These are phyloP conservation scores for Catalaphyllia jardinei DNA, from an alignment of 64 coral and sea anemone species.

Conservation along the genomic window DNA sequence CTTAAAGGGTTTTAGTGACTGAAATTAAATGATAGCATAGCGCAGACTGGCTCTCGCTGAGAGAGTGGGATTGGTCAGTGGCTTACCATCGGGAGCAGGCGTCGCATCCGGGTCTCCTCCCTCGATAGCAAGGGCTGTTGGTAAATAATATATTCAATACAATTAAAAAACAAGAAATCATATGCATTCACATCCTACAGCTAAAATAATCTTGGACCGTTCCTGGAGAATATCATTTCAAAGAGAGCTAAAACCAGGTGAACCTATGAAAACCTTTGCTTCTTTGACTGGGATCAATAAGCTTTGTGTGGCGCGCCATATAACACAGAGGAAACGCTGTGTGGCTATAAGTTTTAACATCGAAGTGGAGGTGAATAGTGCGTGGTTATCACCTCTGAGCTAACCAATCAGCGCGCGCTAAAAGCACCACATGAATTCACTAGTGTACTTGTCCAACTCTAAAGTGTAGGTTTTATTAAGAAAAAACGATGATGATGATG, in stretches of 20 bases:
- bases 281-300: too few relatives aligned
- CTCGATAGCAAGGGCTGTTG: not conserved
- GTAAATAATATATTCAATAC: not conserved
- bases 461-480: too few relatives aligned
- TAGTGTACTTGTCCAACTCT: too few relatives aligned
- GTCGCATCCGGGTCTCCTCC: conserved; percentile 19
- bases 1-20: too few relatives aligned
- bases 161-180: not conserved
- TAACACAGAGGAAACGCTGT: too few relatives aligned
- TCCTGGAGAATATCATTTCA: not conserved
- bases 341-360: too few relatives aligned
- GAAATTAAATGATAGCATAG: not conserved
- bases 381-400: too few relatives aligned
- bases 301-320: too few relatives aligned
- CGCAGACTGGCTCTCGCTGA: not conserved
- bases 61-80: not conserved
- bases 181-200: not conserved
- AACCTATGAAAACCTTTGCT: not conserved
- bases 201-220: not conserved
- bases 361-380: too few relatives aligned
- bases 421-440: too few relatives aligned
- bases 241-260: not conserved
- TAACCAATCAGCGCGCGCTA: too few relatives aligned
- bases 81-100: not conserved
- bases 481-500: too few relatives aligned